Evolutionary conservation across 2,113 vertebrate species (phyloP).

Genomic region (Odobenus rosmarus): DNA sequence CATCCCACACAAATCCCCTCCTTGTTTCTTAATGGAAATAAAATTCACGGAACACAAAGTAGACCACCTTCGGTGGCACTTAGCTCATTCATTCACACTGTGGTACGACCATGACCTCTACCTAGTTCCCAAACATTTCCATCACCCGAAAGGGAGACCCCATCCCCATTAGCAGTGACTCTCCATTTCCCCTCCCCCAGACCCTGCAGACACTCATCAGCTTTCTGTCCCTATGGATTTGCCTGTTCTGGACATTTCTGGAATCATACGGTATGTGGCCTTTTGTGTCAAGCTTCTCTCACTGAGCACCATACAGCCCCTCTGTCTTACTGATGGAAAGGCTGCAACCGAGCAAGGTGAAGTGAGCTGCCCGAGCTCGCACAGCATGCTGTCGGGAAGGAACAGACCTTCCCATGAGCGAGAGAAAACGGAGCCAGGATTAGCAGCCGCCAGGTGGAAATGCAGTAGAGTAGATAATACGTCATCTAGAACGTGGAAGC

Average conservation of each 20-base stretch:
- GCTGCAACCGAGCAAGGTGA: background rate
- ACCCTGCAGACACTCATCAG: rapidly evolving
- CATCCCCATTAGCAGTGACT: rapidly evolving
- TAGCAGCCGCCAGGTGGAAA: background rate
- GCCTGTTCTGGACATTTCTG: background rate
- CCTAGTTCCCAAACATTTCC: background rate
- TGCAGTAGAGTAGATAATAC: rapidly evolving
- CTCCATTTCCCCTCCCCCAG: rapidly evolving
- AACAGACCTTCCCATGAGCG: background rate
- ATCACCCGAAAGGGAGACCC: background rate
- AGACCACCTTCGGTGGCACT: background rate
- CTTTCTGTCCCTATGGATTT: rapidly evolving
- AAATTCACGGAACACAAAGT: background rate
- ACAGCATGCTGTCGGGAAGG: background rate
- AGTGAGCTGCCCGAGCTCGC: background rate
- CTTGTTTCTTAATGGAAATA: background rate
- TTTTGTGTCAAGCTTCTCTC: background rate
- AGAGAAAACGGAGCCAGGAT: background rate
- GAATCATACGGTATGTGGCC: rapidly evolving
- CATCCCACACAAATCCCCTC: rapidly evolving
- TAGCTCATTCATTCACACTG: rapidly evolving
- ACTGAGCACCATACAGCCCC: rapidly evolving
- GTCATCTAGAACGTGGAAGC: too few species aligned
- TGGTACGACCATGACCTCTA: rapidly evolving
- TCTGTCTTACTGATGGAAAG: background rate